Evolutionary conservation across 2,888 invertebrate genomes (phyloP), one percentile per base, ranked within the genome.

Genomic region (Thymelicus lineola): DNA sequence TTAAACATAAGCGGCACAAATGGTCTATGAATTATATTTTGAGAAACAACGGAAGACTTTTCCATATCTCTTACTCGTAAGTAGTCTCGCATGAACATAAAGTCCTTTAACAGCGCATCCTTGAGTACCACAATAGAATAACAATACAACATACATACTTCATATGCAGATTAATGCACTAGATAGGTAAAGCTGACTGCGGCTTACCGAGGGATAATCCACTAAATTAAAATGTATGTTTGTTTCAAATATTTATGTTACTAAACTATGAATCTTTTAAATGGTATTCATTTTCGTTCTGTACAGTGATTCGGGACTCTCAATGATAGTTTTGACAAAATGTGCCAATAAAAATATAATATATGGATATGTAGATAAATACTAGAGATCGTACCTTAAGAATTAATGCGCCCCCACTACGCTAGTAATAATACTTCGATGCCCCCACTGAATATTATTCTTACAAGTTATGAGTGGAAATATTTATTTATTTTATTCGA

Each of bases 101-200:
- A 68, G 58, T 66, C 36, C 66, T 20, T 65, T 35, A 45, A 20
- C 58, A 65, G 55, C 63, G 68, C 62, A 68, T 68, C 68, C 62
- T 68, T 57, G 68, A 63, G 17, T 62, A 62, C 68, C 57, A 68
- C 62, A 68, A 68, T 68, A 63, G 68, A 50, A 50, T 20, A 10
- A 50, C 62, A 48, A 57, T 46, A 68, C 55, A 50, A 63, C 66
- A 53, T 46, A 63, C 66, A 53, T 46, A 63, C 68, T 17, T 57
- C 57, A 55, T 48, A 68, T 48, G 55, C 68, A 62, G 68, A 68
- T 68, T 68, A 68, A 68, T 68, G 68, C 68, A 61, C 46, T 15
- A 68, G 68, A 68, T 68, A 68, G 55, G 35, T 55, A 45, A 53
- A 60, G 42, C 36, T 68, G n/a, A 7, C 67, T 68, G 67, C 60